These are phyloP conservation scores for Apomyelois bistriatella DNA, from an alignment of 2,888 invertebrate species.

Conservation along the genomic window DNA sequence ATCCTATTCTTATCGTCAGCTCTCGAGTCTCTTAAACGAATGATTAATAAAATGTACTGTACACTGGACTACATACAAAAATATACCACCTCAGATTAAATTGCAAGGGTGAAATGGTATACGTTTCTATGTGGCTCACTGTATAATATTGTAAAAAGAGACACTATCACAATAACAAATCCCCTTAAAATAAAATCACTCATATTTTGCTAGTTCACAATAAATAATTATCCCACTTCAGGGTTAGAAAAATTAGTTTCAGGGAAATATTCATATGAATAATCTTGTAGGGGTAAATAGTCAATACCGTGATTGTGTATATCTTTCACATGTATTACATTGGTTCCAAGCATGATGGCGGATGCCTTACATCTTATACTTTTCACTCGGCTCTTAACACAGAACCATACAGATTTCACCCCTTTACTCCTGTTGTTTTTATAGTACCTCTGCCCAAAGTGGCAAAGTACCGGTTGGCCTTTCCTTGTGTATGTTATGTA, in stretches of 20 bases:
- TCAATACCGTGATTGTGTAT: background rate
- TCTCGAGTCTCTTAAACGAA: no score
- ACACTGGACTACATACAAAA: no score
- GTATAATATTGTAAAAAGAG: no score
- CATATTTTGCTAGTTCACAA: no score
- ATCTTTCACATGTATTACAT: background rate
- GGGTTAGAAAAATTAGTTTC: background rate
- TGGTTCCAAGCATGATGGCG: constrained; percentile 5
- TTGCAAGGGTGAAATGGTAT: no score
- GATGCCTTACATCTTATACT: constrained; percentile 11
- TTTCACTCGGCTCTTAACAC: background rate
- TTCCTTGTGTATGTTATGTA: constrained; percentile 1
- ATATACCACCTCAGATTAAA: no score
- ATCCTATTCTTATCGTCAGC: no score
- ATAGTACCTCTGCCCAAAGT: background rate
- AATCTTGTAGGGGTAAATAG: background rate
- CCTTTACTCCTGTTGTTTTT: constrained; percentile 8
- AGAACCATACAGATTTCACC: background rate
- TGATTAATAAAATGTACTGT: no score
- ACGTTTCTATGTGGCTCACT: no score
- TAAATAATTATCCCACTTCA: no score
- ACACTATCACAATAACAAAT: no score
- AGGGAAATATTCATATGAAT: background rate
- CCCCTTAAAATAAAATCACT: no score
- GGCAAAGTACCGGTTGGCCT: background rate